phyloP scores from a whole-genome alignment of 2,113 vertebrate genomes.

The Albula glossodonta region DNA sequence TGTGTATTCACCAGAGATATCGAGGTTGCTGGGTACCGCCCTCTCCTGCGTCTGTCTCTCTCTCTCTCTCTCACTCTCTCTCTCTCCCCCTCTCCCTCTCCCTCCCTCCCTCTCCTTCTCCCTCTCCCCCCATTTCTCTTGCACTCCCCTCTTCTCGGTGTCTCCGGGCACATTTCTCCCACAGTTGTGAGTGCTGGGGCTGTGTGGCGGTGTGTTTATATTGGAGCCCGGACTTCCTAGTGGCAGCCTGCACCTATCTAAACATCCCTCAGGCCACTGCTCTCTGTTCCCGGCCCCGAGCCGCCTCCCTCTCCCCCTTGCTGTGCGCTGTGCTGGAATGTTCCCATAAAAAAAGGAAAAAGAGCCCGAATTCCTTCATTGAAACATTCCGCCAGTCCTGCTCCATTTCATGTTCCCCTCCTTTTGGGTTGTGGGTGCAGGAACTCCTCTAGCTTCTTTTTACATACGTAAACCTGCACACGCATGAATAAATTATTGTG shows the following conservation, averaged over 20 bases:
- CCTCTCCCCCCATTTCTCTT: constrained; percentile 29
- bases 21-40: constrained; percentile 71
- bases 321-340: constrained; percentile 39
- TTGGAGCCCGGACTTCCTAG: constrained; percentile 81
- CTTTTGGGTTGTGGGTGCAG: constrained; percentile 38
- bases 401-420: constrained; percentile 43
- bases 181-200: constrained; percentile 74
- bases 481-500: too few relatives aligned
- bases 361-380: constrained; percentile 39
- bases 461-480: neutral
- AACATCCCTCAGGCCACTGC: constrained; percentile 78
- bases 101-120: neutral
- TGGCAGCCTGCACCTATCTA: constrained; percentile 83
- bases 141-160: constrained; percentile 23
- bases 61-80: constrained; percentile 28
- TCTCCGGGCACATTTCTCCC: constrained; percentile 77
- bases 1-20: constrained; percentile 71
- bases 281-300: constrained; percentile 70
- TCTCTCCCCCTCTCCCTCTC: neutral
- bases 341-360: constrained; percentile 3
- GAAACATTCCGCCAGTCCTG: constrained; percentile 31
- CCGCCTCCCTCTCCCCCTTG: constrained; percentile 33
- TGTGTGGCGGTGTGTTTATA: constrained; percentile 80
- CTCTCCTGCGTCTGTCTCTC: constrained; percentile 49
- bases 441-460: constrained; percentile 24